Evolutionary conservation across 1,140 invertebrate species (phyloP).

Genomic region (Pseudomyrmex flavicornis): DNA sequence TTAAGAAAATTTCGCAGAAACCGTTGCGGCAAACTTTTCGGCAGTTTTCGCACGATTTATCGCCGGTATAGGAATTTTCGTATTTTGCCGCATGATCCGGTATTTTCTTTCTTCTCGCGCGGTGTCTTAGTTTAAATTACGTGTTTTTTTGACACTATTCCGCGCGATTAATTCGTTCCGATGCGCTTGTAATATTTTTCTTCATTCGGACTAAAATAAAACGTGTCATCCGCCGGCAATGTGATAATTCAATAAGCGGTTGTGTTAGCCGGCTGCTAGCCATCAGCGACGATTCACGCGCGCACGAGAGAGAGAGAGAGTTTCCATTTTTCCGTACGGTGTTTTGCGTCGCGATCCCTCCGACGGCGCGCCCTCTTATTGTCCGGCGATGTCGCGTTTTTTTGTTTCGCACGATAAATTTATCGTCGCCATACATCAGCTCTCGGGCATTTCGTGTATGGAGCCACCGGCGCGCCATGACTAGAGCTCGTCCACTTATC

Average conservation of each 20-base stretch:
- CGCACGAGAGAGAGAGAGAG: not conserved
- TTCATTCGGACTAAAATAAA: not conserved
- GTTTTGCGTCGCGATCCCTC: slow-evolving; percentile 7
- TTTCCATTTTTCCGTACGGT: slow-evolving; percentile 31
- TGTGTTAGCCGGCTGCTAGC: not conserved
- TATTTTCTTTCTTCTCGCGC: not conserved
- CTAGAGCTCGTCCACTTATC: slow-evolving; percentile 53
- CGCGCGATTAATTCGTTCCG: slow-evolving; percentile 6
- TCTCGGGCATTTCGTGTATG: slow-evolving; percentile 29
- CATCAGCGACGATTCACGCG: not conserved
- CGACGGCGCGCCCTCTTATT: slow-evolving; percentile 1
- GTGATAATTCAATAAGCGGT: slow-evolving; percentile 50
- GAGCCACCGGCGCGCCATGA: slow-evolving; percentile 19
- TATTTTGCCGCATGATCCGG: not conserved
- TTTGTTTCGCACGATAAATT: slow-evolving; percentile 49
- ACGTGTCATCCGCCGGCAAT: slow-evolving; percentile 3
- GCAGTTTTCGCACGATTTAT: slow-evolving; percentile 9
- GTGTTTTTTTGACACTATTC: too few species aligned
- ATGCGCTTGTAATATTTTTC: not conserved
- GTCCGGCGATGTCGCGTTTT: slow-evolving; percentile 31
- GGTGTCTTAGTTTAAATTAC: slow-evolving; percentile 3
- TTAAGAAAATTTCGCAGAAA: slow-evolving; percentile 29
- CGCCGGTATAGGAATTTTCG: slow-evolving; percentile 17
- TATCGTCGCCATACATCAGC: slow-evolving; percentile 57
- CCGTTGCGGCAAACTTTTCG: slow-evolving; percentile 22